Base-by-base conservation (phyloP, 2,113 vertebrate genomes). In the Stercorarius parasiticus region DNA sequence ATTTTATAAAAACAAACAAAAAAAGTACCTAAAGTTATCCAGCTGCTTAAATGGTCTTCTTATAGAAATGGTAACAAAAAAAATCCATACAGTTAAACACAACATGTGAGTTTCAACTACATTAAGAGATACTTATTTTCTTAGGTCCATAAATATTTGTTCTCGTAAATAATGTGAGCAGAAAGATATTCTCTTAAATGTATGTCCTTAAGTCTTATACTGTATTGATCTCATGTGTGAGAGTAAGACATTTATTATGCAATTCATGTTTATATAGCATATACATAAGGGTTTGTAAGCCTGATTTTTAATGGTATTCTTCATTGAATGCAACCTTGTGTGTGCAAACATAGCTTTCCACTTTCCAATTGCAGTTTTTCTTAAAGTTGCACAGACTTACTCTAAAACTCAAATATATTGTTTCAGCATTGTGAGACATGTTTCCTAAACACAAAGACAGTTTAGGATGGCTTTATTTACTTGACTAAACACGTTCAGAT, bases 401-500 rank as follows among this genome's bases (percentile, higher is more conserved):
- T 36, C 27, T 43, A 21, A 72, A 80, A 79, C 17, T 50, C 22
- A 78, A 47, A 61, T 49, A 38, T 11, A 8, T 13, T 61, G 11
- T 66, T 86, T 79, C 27, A 45, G 27, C n/a, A 36, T 52, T 52
- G 34, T 53, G 23, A 83, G 11, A 53, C 10, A 4, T 4, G 3
- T 58, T 80, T 86, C 62, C 34, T 86, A 62, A 82, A 52, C 23
- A 62, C 10, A 76, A 21, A 76, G 26, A 19, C 10, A 18, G 40
- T 55, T 77, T 43, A 58, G 49, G 38, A 56, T 38, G 40, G 5
- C 17, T 61, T 81, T 79, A 26, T 97, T 84, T 74, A 98, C 98
- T 97, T 97, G 98, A 98, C 96, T 98, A 91, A 98, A 98, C 88
- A 98, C 56, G 45, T 98, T 92, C 15, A 98, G 96, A 80, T 98